These are phyloP conservation scores for Nothocercus nigrocapillus DNA, from an alignment of 2,113 vertebrate genomes.

Conservation along the genomic window DNA sequence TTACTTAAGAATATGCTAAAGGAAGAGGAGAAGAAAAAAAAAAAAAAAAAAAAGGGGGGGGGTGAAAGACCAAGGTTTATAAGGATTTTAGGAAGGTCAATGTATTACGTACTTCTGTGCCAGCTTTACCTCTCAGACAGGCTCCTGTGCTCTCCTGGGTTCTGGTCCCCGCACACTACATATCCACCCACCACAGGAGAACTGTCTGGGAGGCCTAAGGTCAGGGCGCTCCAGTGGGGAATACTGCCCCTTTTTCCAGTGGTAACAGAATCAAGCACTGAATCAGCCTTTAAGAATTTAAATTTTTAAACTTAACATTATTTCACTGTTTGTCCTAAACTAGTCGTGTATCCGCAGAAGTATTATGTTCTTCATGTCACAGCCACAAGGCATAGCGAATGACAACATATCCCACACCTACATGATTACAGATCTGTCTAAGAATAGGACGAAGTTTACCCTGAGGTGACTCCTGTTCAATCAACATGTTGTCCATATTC, in stretches of 20 bases:
- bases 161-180: too few species aligned
- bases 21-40: background rate
- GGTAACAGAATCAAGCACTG: background rate
- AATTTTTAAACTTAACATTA: background rate
- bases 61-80: background rate
- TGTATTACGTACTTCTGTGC: background rate
- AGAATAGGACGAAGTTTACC: background rate
- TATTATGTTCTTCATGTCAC: background rate
- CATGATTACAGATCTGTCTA: background rate
- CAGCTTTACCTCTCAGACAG: background rate
- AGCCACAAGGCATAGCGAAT: background rate
- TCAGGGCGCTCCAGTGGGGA: background rate
- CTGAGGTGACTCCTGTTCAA: background rate
- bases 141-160: background rate
- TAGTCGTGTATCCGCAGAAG: background rate
- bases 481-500: background rate
- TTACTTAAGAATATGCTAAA: background rate
- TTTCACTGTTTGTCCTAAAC: background rate
- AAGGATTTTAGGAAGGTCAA: background rate
- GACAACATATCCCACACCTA: background rate
- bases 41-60: background rate
- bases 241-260: background rate
- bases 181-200: background rate
- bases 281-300: background rate
- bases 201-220: background rate